These are phyloP conservation scores for Camponotus pennsylvanicus DNA, from an alignment of 1,140 invertebrate genomes.

Conservation along the genomic window DNA sequence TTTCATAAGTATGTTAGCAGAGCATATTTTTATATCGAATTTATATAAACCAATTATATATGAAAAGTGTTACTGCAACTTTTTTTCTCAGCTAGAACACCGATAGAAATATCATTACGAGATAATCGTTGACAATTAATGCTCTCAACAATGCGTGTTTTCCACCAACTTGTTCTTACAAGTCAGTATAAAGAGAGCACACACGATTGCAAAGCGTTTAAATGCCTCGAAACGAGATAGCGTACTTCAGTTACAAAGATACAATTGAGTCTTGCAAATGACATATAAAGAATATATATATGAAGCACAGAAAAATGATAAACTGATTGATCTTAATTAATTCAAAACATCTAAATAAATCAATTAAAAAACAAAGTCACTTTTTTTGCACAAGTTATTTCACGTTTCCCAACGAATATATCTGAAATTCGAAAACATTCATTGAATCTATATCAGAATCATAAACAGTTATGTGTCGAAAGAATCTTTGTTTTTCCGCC, in stretches of 20 bases:
- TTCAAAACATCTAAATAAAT: too few relatives aligned
- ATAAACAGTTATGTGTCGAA: too few relatives aligned
- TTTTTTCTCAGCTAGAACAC: background rate
- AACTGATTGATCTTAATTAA: too few relatives aligned
- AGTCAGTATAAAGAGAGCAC: conserved; percentile 16
- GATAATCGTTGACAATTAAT: conserved; percentile 25
- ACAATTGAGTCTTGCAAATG: background rate
- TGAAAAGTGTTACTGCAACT: background rate
- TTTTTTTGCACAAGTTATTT: too few relatives aligned
- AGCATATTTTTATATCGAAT: background rate
- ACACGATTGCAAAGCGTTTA: background rate
- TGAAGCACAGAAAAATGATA: too few relatives aligned
- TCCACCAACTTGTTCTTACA: conserved; percentile 16
- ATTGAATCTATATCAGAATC: too few relatives aligned
- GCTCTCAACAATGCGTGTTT: conserved; percentile 34
- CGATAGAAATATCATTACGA: conserved; percentile 11
- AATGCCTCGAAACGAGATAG: background rate
- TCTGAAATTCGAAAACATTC: too few relatives aligned
- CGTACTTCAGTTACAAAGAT: background rate
- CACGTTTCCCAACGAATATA: too few relatives aligned
- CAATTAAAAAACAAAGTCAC: too few relatives aligned
- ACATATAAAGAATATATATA: too few relatives aligned
- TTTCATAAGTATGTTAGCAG: background rate
- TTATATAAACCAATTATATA: background rate
- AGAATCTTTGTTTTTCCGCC: too few relatives aligned